These are phyloP conservation scores for Botrylloides violaceus DNA, from an alignment of 23 tunicate species.

Conservation along the genomic window DNA sequence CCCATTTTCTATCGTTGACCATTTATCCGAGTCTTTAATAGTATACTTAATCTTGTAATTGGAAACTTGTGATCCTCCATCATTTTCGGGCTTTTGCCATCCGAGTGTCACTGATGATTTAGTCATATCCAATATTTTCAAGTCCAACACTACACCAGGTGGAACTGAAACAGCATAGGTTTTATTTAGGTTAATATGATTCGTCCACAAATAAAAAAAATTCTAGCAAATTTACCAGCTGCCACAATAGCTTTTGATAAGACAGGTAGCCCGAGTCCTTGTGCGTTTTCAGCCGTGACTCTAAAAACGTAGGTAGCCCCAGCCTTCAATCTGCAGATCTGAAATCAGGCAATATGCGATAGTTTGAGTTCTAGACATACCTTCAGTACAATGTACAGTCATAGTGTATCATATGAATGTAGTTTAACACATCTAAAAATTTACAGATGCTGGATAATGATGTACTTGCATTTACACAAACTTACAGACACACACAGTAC, in stretches of 20 bases:
- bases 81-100: slow-evolving; percentile 40
- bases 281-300: slow-evolving; percentile 45
- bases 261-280: slow-evolving; percentile 33
- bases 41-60: slow-evolving; percentile 27
- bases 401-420: no score
- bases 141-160: slow-evolving; percentile 30
- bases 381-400: no score
- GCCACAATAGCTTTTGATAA: slow-evolving; percentile 19
- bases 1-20: background rate
- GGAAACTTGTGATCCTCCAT: slow-evolving; percentile 40
- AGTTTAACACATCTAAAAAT: no score
- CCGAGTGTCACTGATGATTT: slow-evolving; percentile 16
- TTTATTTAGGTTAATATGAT: no score
- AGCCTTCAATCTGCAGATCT: slow-evolving; percentile 12
- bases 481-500: no score
- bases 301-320: slow-evolving; percentile 41
- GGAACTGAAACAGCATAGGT: slow-evolving; percentile 30
- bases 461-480: no score
- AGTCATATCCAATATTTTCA: slow-evolving; percentile 33
- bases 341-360: no score
- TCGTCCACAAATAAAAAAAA: no score
- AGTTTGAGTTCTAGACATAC: no score
- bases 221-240: background rate
- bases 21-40: slow-evolving; percentile 31
- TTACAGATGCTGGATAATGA: no score